Base-by-base conservation (phyloP, 2,888 invertebrate species). In the Tryphoninae sp. region DNA sequence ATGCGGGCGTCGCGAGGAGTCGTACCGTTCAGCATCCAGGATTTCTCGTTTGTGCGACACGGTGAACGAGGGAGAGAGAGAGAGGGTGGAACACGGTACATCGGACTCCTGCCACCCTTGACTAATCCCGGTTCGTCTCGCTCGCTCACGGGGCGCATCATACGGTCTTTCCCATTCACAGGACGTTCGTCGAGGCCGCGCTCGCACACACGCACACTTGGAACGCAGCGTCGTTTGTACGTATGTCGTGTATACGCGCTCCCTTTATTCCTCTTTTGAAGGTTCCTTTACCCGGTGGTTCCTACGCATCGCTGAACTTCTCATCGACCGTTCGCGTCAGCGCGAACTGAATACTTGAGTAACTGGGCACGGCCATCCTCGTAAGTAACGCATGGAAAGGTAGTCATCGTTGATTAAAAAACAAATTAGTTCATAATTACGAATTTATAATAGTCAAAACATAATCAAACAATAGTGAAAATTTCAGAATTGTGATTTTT, bases 111-210 rank as follows among this genome's bases (percentile, higher is more conserved):
- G 85, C 86, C 87, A 87, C 85, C 90, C 90, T 84, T 89, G 90
- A 89, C 91, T 91, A 91, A 91, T 91, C 90, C 90, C 85, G 85
- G 86, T 91, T 91, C 89, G 90, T 90, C 86, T 89, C 90, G 90
- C 87, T 84, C 85, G 89, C 88, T 91, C 91, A 89, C 89, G 88
- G 86, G 84, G 83, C 84, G 83, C 81, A 69, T 81, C 78, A 45
- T 65, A 40, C 73, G 59, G 68, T 68, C 51, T 64, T 77, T 83
- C 83, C 85, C 86, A 86, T 85, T 82, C 79, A 87, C 84, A 69
- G 76, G 40, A 79, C 68, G 51, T 69, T 73, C 76, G 82, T 67
- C 42, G 58, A 61, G 64, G 45, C 13, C 53, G 23, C 40, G 7
- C 23, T 23, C n/a, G 4, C 58, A 62, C 33, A 40, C 13, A 22